phyloP scores from a whole-genome alignment of 2,113 vertebrate species.

The Acanthochromis polyacanthus region DNA sequence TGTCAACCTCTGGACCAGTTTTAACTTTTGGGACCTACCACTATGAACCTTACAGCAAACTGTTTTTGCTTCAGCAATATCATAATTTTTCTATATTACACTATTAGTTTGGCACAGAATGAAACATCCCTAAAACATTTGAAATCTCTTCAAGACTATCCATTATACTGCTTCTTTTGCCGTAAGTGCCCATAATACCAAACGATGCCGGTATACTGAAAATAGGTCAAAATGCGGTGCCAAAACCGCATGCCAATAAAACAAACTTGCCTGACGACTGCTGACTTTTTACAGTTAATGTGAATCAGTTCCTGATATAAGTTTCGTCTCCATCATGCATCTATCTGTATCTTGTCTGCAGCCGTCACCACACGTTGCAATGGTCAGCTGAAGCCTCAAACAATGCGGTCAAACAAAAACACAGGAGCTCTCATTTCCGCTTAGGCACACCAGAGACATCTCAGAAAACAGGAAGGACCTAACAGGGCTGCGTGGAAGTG shows the following conservation, averaged over 20 bases:
- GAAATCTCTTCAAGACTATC: neutral
- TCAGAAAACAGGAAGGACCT: conserved; percentile 82
- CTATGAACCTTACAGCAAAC: no score
- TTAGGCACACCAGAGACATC: conserved; percentile 42
- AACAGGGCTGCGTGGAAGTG: conserved; percentile 58
- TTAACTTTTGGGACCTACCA: no score
- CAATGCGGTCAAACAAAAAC: conserved; percentile 45
- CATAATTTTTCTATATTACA: neutral
- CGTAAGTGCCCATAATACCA: neutral
- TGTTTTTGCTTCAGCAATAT: no score
- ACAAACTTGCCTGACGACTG: conserved; percentile 26
- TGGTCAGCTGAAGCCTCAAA: conserved; percentile 24
- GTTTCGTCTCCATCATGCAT: neutral
- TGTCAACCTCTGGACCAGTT: no score
- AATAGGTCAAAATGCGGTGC: neutral
- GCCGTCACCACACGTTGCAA: neutral
- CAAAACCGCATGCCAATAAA: conserved; percentile 10
- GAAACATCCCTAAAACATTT: neutral
- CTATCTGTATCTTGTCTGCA: neutral
- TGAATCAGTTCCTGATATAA: conserved; percentile 52
- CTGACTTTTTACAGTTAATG: conserved; percentile 12
- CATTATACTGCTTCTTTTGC: neutral
- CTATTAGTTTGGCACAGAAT: accelerated
- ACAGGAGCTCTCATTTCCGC: conserved; percentile 45
- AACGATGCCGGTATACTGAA: neutral